Percentiles rank a stretch among this genome's conserved stretches.
phyloP scores from a whole-genome alignment of 2,888 invertebrate genomes.

The Mechanitis messenoides region DNA sequence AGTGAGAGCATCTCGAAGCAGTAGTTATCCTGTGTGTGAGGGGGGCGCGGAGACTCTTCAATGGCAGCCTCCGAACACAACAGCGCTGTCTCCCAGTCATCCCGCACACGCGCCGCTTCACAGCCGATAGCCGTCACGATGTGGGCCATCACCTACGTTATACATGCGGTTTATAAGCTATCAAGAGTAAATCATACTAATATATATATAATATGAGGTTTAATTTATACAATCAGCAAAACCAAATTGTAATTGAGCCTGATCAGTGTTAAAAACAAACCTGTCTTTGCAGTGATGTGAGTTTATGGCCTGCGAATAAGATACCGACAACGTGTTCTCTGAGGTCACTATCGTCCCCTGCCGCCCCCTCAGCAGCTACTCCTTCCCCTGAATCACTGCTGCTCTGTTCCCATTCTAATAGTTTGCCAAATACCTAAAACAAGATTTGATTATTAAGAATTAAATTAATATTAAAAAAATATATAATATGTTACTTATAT shows the following conservation, averaged over 20 bases:
- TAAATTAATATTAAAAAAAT: not conserved
- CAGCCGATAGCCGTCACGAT: slow-evolving; percentile 93
- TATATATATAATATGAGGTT: not conserved
- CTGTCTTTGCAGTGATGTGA: slow-evolving; percentile 95
- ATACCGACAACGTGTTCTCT: slow-evolving; percentile 98
- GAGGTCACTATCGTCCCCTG: slow-evolving; percentile 79
- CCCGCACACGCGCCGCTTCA: slow-evolving; percentile 89
- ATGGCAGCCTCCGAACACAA: slow-evolving; percentile 51
- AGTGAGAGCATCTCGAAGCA: slow-evolving; percentile 98
- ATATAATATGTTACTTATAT: not conserved
- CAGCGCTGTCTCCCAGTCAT: slow-evolving; percentile 88
- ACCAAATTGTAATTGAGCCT: no score
- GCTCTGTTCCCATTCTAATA: slow-evolving; percentile 82
- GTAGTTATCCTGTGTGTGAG: slow-evolving; percentile 84
- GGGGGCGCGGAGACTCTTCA: slow-evolving; percentile 45
- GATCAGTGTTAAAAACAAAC: slow-evolving; percentile 58
- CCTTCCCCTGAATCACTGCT: slow-evolving; percentile 75
- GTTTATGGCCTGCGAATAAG: slow-evolving; percentile 93
- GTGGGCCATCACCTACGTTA: slow-evolving; percentile 85
- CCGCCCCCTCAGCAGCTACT: slow-evolving; percentile 42
- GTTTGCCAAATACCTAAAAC: slow-evolving; percentile 89
- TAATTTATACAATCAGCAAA: not conserved
- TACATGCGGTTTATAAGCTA: not conserved
- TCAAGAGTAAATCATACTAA: no score
- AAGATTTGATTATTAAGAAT: not conserved